phyloP scores from a whole-genome alignment of 1,140 invertebrate species.

The Sminthurinus signatus region DNA sequence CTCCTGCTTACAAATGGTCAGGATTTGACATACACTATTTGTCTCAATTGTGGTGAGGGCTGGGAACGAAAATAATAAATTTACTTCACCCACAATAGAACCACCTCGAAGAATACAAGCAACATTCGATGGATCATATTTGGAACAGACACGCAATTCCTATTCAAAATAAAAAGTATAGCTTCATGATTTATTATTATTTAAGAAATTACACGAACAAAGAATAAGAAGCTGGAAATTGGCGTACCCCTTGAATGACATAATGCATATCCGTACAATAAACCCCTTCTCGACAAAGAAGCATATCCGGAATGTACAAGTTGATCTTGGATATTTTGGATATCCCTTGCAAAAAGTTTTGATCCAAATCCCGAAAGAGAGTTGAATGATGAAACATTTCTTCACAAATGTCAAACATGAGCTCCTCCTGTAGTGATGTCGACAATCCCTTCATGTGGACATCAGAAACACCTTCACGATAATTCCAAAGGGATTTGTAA shows the following conservation, averaged over 20 bases:
- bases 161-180: no score
- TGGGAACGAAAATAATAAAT: conserved; percentile 15
- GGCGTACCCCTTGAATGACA: conserved; percentile 23
- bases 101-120: conserved; percentile 13
- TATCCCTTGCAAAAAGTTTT: conserved; percentile 8
- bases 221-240: no score
- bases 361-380: conserved; percentile 13
- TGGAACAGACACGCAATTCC: conserved; percentile 2
- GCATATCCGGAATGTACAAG: conserved; percentile 20
- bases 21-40: neutral
- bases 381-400: conserved; percentile 20
- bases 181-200: no score
- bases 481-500: conserved; percentile 18
- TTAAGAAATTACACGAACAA: no score
- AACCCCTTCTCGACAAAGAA: conserved; percentile 7
- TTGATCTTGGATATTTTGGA: conserved; percentile 7
- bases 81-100: conserved; percentile 19
- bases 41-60: conserved; percentile 8
- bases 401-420: conserved; percentile 22
- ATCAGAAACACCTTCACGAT: conserved; percentile 5
- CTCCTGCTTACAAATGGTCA: neutral
- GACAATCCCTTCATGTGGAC: conserved; percentile 4
- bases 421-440: conserved; percentile 6
- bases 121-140: neutral
- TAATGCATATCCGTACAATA: conserved; percentile 12